Percentiles rank a stretch among this genome's conserved stretches.
phyloP scores from a whole-genome alignment of 2,888 invertebrate species.

The Mimas tiliae region DNA sequence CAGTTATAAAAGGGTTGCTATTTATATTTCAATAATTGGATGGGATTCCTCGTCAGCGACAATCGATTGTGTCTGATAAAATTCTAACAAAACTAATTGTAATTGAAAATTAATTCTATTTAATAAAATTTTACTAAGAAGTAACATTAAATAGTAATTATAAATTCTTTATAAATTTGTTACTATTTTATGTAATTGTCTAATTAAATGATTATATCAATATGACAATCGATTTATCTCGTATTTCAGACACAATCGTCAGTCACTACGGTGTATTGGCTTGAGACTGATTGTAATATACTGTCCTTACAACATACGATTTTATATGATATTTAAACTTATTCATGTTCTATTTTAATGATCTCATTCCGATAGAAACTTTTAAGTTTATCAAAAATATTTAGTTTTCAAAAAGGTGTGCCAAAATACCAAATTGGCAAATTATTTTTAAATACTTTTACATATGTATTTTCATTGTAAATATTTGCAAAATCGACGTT shows the following conservation, averaged over 20 bases:
- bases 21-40: constrained; percentile 17
- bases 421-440: constrained; percentile 50
- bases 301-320: constrained; percentile 61
- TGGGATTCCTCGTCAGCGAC: constrained; percentile 10
- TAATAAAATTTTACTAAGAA: background rate
- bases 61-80: constrained; percentile 24
- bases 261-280: constrained; percentile 61
- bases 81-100: constrained; percentile 1
- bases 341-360: constrained; percentile 23
- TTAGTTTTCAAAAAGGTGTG: constrained; percentile 44
- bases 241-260: constrained; percentile 21
- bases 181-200: background rate
- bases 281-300: constrained; percentile 78
- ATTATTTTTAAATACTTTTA: constrained; percentile 8
- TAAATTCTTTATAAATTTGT: background rate
- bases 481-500: background rate
- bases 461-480: constrained; percentile 6
- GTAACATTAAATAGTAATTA: background rate
- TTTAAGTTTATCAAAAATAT: background rate
- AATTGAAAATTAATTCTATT: background rate
- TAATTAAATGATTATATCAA: background rate
- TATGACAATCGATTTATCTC: background rate
- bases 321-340: constrained; percentile 42
- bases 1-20: constrained; percentile 44
- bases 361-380: constrained; percentile 5